Base-by-base conservation (phyloP, 2,797 vertebrate species). In the Siniperca undulata region DNA sequence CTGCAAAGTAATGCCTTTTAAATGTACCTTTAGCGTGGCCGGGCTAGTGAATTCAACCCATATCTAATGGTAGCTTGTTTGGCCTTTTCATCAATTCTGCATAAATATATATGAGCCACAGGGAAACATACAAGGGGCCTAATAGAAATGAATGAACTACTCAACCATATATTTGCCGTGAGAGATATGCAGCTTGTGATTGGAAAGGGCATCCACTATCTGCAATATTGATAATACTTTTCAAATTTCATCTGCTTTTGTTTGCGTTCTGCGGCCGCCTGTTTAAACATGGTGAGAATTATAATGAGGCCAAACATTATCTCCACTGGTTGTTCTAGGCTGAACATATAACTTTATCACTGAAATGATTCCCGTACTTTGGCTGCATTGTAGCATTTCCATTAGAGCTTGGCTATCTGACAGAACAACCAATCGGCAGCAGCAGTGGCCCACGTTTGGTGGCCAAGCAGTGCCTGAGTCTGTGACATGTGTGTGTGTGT, bases 191-290 rank as follows among this genome's bases (percentile, higher is more conserved):
- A 97, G 97, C 97, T 97, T 97, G 97, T 98, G 97, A 99, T 98
- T 98, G 97, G 97, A 99, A 99, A 98, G 98, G 98, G 97, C 98
- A 98, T 97, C 97, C 97, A 97, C 98, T 99, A 98, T 99, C 98
- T 98, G 97, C 97, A 97, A 97, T 98, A 99, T 98, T 99, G 98
- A 99, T 99, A 99, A 99, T 98, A 98, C 97, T 99, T 99, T 99
- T 99, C 98, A 98, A 98, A 99, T 99, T 99, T 99, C 98, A 98
- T 98, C 97, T 99, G 98, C 98, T 99, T 99, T 99, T 99, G 98
- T 99, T 99, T 99, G 98, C 97, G 96, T 98, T 99, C 97, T 96
- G 97, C 85, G 96, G 97, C 97, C 96, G 97, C 97, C 98, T 99
- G 98, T 99, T 99, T 98, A 98, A 99, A 99, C 98, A 99, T 97